phyloP scores from a whole-genome alignment of 2,797 vertebrate genomes.

The Myotis pilosus region DNA sequence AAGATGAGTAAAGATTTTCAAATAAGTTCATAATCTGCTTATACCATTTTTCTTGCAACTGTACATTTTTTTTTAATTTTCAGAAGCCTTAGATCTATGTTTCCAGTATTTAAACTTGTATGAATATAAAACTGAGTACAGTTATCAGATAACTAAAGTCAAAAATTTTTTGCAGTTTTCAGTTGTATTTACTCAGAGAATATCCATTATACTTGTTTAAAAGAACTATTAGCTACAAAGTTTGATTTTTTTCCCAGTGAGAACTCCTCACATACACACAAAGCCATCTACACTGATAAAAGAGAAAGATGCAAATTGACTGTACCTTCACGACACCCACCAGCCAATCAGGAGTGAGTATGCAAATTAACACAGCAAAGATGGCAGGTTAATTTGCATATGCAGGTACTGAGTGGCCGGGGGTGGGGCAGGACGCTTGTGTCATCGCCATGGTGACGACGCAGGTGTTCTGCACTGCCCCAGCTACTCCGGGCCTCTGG shows the following conservation, averaged over 20 bases:
- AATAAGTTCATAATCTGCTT: background rate
- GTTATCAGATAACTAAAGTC: background rate
- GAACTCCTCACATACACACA: background rate
- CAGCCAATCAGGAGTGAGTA: too few relatives aligned
- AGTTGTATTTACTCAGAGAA: background rate
- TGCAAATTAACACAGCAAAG: too few relatives aligned
- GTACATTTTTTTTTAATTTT: background rate
- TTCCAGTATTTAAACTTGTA: background rate
- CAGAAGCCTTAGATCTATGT: background rate
- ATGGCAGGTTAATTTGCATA: too few relatives aligned
- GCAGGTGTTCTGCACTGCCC: too few relatives aligned
- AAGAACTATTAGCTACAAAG: background rate
- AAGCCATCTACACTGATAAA: too few relatives aligned
- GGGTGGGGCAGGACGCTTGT: too few relatives aligned
- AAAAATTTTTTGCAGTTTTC: background rate
- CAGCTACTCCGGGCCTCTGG: background rate
- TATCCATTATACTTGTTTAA: background rate
- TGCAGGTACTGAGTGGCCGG: fast-evolving
- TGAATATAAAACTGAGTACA: background rate
- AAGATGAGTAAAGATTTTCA: conserved; percentile 40
- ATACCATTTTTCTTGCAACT: background rate
- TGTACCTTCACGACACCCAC: too few relatives aligned
- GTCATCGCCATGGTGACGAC: too few relatives aligned
- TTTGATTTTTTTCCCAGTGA: background rate
- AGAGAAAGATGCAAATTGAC: too few relatives aligned